Base-by-base conservation (phyloP, 2,113 vertebrate genomes). In the Cephalopholis sonnerati region DNA sequence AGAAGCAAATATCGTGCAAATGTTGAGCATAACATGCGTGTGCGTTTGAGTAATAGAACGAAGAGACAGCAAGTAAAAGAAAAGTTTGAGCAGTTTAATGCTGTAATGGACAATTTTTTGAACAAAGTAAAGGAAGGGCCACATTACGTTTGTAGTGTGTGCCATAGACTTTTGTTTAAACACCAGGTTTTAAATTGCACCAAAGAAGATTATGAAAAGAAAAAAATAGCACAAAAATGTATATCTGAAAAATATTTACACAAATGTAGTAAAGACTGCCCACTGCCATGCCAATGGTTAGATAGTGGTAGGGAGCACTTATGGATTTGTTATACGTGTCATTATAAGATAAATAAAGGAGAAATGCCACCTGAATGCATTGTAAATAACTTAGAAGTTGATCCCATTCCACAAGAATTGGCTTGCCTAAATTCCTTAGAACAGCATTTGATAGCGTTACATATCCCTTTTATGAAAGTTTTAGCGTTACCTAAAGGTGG, bases 281-380 rank as follows among this genome's bases (percentile, higher is more conserved):
- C 5, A 7, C 6, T 17, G 18, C 53, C 27, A 5, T 78, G 65
- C 18, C 16, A 18, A 1, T 67, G 3, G 29, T 15, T 74, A 2
- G 17, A 24, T 16, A 11, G 25, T 9, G 13, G 10, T 24, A 48
- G 24, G 15, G 12, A 18, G 12, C 2, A 59, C 22, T 3, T 81
- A 1, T 67, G 79, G 62, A 59, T 81, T 16, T 81, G 70, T 24
- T 4, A 11, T 3, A 20, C 13, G 0, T 80, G 69, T 25, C 29
- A 80, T 27, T 20, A 7, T n/a, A 66, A 80, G 24, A 44, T 36
- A 11, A 65, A 4, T 44, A 63, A 24, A 46, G 59, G 50, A 48
- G 13, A 53, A 27, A 17, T 65, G 13, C 68, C 78, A 5, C 32
- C 51, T 10, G 58, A 79, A n/a, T 17, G 67, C 25, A 11, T 4